Conservation (phyloP, 2,113 vertebrate genomes). For the Trinectes maculatus region DNA sequence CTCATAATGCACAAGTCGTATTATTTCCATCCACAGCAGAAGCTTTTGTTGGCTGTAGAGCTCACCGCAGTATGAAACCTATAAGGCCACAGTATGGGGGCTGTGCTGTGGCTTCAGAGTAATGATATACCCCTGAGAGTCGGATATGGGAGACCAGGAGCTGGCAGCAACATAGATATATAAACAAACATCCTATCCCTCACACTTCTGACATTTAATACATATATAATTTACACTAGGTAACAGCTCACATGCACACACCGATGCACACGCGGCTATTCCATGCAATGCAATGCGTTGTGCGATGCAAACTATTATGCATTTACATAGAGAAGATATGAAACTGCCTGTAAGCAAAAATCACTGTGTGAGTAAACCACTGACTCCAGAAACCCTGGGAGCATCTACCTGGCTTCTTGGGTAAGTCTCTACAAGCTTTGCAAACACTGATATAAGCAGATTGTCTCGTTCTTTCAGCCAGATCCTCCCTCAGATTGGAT, state of each 20-base stretch:
- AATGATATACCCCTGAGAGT: constrained; percentile 29
- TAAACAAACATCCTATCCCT: constrained; percentile 31
- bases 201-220: constrained; percentile 49
- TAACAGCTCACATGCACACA: constrained; percentile 4
- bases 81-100: constrained; percentile 31
- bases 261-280: neutral
- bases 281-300: no score
- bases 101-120: constrained; percentile 21
- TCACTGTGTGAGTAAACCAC: neutral
- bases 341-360: constrained; percentile 24
- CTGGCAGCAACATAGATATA: constrained; percentile 13
- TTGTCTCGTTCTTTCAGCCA: neutral
- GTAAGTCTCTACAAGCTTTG: neutral
- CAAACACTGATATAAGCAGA: neutral
- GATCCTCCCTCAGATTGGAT: neutral
- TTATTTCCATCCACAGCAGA: constrained; percentile 30
- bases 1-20: constrained; percentile 43
- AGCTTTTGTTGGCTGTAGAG: constrained; percentile 28
- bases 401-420: neutral
- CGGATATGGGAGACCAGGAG: constrained; percentile 17
- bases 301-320: constrained; percentile 2
- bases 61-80: constrained; percentile 33
- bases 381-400: no score
- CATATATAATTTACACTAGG: constrained; percentile 40
- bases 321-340: constrained; percentile 8